Percentiles rank a stretch among this genome's conserved stretches.
Evolutionary conservation across 2,888 invertebrate species (phyloP).

Genomic region (Agelastica alni): DNA sequence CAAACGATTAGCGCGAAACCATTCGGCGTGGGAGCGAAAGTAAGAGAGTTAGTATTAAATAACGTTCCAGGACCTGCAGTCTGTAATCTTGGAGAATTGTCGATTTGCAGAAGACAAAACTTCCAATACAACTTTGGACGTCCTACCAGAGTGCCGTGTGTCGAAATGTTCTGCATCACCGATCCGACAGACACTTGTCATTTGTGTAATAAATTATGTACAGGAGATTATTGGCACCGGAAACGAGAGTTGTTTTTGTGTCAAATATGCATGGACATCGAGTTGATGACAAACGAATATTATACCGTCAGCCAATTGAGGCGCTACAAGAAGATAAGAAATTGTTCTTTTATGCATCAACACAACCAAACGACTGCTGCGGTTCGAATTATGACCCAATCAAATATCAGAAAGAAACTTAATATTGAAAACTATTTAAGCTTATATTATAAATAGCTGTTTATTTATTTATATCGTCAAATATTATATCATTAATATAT

Average conservation of each 20-base stretch:
- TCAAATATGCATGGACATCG: constrained; percentile 55
- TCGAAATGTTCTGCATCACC: constrained; percentile 56
- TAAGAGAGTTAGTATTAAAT: constrained; percentile 18
- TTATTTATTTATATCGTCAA: too few species aligned
- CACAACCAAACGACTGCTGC: constrained; percentile 53
- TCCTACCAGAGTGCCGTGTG: constrained; percentile 53
- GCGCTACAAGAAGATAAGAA: constrained; percentile 50
- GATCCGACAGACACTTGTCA: constrained; percentile 54
- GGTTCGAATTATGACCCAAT: constrained; percentile 42
- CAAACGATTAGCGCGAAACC: too few species aligned
- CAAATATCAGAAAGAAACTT: constrained; percentile 46
- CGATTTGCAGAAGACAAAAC: constrained; percentile 12
- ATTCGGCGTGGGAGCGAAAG: constrained; percentile 38
- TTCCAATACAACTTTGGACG: constrained; percentile 42
- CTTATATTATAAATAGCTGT: too few species aligned
- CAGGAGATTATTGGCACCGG: constrained; percentile 60
- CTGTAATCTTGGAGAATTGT: constrained; percentile 7
- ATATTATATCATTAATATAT: too few species aligned
- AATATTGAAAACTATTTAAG: constrained; percentile 52
- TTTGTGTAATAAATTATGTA: constrained; percentile 53
- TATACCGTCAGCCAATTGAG: constrained; percentile 43
- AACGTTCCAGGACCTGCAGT: constrained; percentile 45
- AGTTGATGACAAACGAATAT: constrained; percentile 46
- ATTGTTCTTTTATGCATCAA: constrained; percentile 52
- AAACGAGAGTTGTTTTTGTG: constrained; percentile 49